Base-by-base conservation (phyloP, 1,140 invertebrate species). In the Muscidifurax raptorellus region DNA sequence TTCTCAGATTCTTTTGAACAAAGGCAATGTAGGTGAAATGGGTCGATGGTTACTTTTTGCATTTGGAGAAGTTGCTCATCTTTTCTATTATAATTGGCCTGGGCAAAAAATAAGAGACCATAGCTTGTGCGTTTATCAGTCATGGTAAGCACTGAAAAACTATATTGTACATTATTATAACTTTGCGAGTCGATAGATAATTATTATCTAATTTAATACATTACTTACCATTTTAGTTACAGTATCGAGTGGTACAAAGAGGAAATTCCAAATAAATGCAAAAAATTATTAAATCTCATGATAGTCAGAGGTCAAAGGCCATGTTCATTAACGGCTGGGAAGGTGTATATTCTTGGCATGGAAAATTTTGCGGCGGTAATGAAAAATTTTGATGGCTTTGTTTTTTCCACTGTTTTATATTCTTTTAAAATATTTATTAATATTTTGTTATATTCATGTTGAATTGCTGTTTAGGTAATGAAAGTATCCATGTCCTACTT, bases 51-150 rank as follows among this genome's bases (percentile, higher is more conserved):
- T 15, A 25, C 25, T 77, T 10, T 77, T 77, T 25, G 75, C 40
- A 22, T 25, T 44, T n/a, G 75, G 75, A 18, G 75, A 77, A 47
- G 15, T 77, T 9, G 27, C 59, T 27, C 75, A 77, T 52, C 40
- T 77, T 27, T 47, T 77, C 15, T 77, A 77, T 25, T 77, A 52
- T n/a, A 77, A 77, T 25, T 77, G 75, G 75, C 75, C 75, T 15
- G 44, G 75, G 7, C 75, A 77, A 47, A n/a, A 77, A 13, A 77
- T 77, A 27, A 12, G 36, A 10, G 44, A 77, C 13, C 75, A 77
- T 25, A 47, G 75, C 13, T 52, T 27, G 27, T 40, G 47, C 75
- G 44, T 77, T 25, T 52, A 77, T 40, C n/a, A 77, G n/a, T 25
- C 75, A 12, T 77, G 75, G 75, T 77, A 44, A 44, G 18, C 9